Base-by-base conservation (phyloP, 2,113 vertebrate genomes). In the Myodes glareolus region DNA sequence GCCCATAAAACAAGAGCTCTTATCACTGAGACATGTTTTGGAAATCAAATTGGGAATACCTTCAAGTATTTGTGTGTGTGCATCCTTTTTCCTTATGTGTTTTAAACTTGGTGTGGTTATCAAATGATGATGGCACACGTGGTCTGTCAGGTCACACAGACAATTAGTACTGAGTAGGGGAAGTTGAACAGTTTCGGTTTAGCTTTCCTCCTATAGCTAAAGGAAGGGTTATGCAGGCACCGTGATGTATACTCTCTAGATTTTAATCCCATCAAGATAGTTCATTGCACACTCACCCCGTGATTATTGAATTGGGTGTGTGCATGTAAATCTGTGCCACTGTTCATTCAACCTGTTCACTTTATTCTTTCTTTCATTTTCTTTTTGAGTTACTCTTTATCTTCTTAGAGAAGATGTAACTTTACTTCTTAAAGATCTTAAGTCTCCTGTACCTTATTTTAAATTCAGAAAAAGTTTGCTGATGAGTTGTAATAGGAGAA, bases 401-500 rank as follows among this genome's bases (percentile, higher is more conserved):
- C 45, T 92, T 8, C 50, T 27, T 73, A 73, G n/a, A 52, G 25
- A 95, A 68, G 7, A 27, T 72, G 86, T 93, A 61, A 63, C 61
- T 76, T 92, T 86, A 92, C 25, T 1, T 88, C 3, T 65, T 92
- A 14, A 68, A 82, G 21, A 76, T 91, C 67, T 87, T 93, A 76
- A n/a, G 19, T 90, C 50, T 92, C 89, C 55, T 82, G 14, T 91
- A 75, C 45, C 65, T 96, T 92, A 61, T 92, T 97, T 93, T 81
- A 90, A 89, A 93, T 91, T 95, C 82, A 97, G 23, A 27, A 95
- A 88, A 93, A 91, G 47, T 90, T 85, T 92, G 33, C 77, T 86
- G 61, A 80, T 93, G 47, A 90, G 47, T 93, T 67, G 55, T 65
- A 95, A 45, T 45, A 23, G 55, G 42, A 82, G 72, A 91, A 78